phyloP scores from a whole-genome alignment of 2,797 vertebrate species.

The Urocyon cinereoargenteus region DNA sequence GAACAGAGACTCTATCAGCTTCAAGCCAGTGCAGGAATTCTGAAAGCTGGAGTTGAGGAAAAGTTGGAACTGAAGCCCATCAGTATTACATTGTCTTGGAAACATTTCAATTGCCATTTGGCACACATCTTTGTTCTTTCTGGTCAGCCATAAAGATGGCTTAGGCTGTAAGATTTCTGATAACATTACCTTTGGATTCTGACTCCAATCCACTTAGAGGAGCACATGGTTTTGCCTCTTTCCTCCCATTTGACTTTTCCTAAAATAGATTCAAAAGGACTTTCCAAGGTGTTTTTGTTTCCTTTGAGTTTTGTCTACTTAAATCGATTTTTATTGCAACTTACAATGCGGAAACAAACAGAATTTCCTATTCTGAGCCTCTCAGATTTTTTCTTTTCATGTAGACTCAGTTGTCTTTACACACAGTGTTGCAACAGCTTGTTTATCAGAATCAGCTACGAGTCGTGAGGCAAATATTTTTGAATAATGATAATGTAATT shows the following conservation, averaged over 20 bases:
- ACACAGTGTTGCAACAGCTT: background rate
- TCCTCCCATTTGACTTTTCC: background rate
- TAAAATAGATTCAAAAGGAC: conserved; percentile 9
- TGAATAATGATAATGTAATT: conserved; percentile 33
- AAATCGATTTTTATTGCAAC: conserved; percentile 13
- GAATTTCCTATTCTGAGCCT: background rate
- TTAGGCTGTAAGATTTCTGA: background rate
- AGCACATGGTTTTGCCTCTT: background rate
- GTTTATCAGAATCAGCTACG: background rate
- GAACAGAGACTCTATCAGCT: background rate
- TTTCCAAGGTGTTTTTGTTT: background rate
- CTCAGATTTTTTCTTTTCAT: background rate
- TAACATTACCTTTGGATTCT: background rate
- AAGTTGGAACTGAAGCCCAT: background rate
- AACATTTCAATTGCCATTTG: background rate
- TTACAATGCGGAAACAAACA: conserved; percentile 13
- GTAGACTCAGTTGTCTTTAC: background rate
- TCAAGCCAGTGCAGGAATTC: background rate
- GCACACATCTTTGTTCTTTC: background rate
- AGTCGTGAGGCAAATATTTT: background rate
- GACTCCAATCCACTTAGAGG: background rate
- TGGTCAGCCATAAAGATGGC: background rate
- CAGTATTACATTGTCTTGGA: background rate
- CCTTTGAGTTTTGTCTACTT: conserved; percentile 38
- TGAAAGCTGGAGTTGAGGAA: background rate